phyloP scores from a whole-genome alignment of 2,113 vertebrate species.

The Zosterops borbonicus region DNA sequence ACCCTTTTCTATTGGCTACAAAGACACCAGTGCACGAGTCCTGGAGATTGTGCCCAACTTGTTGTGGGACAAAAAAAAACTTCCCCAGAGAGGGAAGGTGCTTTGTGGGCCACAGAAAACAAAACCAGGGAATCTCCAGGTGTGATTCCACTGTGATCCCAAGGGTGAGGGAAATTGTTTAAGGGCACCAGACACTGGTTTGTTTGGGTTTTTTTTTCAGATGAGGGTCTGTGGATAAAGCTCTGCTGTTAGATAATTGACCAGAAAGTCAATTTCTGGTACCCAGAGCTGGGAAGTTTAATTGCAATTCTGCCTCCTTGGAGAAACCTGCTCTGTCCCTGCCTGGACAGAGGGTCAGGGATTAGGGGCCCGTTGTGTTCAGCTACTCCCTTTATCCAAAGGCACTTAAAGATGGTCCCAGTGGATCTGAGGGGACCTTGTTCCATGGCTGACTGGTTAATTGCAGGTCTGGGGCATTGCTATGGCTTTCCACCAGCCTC shows the following conservation, averaged over 20 bases:
- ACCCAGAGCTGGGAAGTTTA: not conserved
- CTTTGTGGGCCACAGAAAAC: not conserved
- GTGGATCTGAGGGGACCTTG: not conserved
- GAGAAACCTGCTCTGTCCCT: not conserved
- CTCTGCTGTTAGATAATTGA: too few relatives aligned
- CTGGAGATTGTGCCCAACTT: too few relatives aligned
- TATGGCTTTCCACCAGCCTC: rapidly evolving
- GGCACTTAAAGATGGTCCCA: not conserved
- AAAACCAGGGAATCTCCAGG: not conserved
- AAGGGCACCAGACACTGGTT: not conserved
- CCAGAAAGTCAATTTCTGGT: not conserved
- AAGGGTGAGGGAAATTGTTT: not conserved
- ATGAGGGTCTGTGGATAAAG: not conserved
- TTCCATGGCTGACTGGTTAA: not conserved
- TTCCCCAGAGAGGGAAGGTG: not conserved
- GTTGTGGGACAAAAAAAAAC: not conserved
- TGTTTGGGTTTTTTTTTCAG: not conserved
- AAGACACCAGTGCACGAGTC: not conserved
- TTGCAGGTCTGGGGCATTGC: not conserved
- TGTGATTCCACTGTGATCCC: not conserved
- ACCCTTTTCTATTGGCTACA: not conserved
- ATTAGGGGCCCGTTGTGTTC: not conserved
- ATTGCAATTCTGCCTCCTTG: not conserved
- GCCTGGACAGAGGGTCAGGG: not conserved
- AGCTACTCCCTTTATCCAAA: not conserved